Base-by-base conservation (phyloP, 2,797 vertebrate species). In the Epinephelus awoara region DNA sequence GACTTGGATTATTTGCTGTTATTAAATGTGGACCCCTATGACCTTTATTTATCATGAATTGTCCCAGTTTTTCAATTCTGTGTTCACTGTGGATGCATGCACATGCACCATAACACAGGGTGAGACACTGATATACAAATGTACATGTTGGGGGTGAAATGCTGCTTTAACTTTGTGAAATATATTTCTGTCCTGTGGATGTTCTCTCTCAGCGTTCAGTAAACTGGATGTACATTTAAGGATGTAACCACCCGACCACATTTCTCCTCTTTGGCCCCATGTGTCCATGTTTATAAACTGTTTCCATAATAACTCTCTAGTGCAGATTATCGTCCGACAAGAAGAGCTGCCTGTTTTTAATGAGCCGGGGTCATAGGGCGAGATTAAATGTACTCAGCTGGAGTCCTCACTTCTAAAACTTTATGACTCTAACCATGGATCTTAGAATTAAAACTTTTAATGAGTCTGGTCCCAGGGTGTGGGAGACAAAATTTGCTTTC, bases 261-360 rank as follows among this genome's bases (percentile, higher is more conserved):
- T 42, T 68, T 18, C 6, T 51, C 40, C 17, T 7, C 4, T 10
- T 66, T 47, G 18, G 8, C 50, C 52, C 56, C 61, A 13, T 7
- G 5, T 12, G 29, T 51, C 1, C 40, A 1, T 13, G 55, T 74
- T 68, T 67, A 56, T 54, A 29, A n/a, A 52, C 21, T 58, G 42
- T 77, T 56, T 67, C 25, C 9, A n/a, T 82, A 15, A 76, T 58
- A 75, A 67, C 44, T 66, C 54, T 34, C 12, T 1, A 6, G 3
- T 51, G 21, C 55, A 73, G 38, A 76, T 84, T 75, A 82, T 80
- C 44, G 14, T 46, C 23, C 8, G 12, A 82, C 56, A 75, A 70
- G 55, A 38, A 75, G 46, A 13, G 38, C 47, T 49, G 47, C 68
- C 6, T 87, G 76, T 65, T 84, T 84, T 82, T 84, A 85, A 90